These are phyloP conservation scores for Dolichoris vasculosae DNA, from an alignment of 1,140 invertebrate species.

Conservation along the genomic window DNA sequence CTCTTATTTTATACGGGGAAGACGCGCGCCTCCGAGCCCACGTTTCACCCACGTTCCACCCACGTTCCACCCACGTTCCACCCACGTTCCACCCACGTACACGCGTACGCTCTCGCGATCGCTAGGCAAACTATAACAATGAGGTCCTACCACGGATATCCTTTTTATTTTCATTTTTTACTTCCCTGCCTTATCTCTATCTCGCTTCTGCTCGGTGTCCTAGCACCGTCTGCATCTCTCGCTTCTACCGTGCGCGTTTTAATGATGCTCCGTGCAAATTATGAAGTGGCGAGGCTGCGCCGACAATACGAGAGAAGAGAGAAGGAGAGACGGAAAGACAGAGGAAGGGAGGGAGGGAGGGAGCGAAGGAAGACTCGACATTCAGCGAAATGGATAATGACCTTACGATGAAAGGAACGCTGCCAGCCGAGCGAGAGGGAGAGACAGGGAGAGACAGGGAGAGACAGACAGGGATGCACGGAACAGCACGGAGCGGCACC, in stretches of 20 bases:
- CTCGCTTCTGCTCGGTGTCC: not conserved
- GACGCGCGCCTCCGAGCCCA: not conserved
- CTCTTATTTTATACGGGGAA: not conserved
- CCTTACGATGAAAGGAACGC: conserved; percentile 20
- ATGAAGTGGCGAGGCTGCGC: conserved; percentile 24
- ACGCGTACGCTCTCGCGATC: not conserved
- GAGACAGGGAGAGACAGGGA: not conserved
- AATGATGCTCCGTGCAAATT: conserved; percentile 43
- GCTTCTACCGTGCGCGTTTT: conserved; percentile 6
- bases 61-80: not conserved
- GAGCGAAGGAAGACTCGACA: conserved; percentile 6
- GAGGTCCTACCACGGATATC: conserved; percentile 4
- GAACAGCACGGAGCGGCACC: not conserved
- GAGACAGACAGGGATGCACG: not conserved
- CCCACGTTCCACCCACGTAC: not conserved
- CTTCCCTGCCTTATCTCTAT: not conserved
- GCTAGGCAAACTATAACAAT: conserved; percentile 1
- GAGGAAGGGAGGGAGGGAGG: too few relatives aligned
- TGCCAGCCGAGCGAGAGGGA: not conserved
- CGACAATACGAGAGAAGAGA: not conserved
- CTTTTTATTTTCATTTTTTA: not conserved
- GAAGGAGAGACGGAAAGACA: too few relatives aligned
- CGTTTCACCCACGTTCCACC: not conserved
- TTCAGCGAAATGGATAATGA: conserved; percentile 41
- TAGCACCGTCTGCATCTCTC: not conserved